phyloP scores from a whole-genome alignment of 2,888 invertebrate species.

The Mamestra brassicae region DNA sequence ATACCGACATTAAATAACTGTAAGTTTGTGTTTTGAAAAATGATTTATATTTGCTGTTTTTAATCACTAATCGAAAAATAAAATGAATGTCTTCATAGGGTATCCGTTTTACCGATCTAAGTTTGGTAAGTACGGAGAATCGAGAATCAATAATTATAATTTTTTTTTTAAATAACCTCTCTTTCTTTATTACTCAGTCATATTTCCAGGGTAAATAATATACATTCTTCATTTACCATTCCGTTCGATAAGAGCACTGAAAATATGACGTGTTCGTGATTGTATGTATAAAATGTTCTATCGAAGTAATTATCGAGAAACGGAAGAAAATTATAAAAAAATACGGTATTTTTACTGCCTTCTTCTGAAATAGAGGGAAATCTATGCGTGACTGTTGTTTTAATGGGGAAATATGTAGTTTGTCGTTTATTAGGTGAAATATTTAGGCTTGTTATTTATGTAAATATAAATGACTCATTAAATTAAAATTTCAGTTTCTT shows the following conservation, averaged over 20 bases:
- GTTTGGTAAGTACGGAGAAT: no score
- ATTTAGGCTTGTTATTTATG: neutral
- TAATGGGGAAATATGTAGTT: neutral
- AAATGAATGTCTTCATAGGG: no score
- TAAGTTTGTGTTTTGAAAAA: neutral
- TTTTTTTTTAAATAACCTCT: no score
- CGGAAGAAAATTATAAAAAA: slow-evolving; percentile 40
- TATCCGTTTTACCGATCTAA: no score
- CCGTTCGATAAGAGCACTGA: slow-evolving; percentile 1
- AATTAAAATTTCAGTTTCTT: neutral
- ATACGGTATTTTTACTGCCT: slow-evolving; percentile 23
- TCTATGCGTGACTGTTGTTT: neutral
- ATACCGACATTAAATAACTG: no score
- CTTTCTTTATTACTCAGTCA: no score
- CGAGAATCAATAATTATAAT: no score
- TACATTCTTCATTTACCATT: neutral
- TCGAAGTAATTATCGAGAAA: slow-evolving; percentile 40
- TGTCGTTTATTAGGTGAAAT: slow-evolving; percentile 8
- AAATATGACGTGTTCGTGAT: slow-evolving; percentile 38
- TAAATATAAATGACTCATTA: neutral
- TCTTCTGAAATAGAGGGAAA: slow-evolving; percentile 7
- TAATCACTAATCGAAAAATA: no score
- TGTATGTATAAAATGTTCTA: slow-evolving; percentile 35
- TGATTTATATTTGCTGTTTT: no score
- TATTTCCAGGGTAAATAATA: neutral